Percentiles rank a stretch among this genome's conserved stretches.
phyloP scores from a whole-genome alignment of 2,888 invertebrate species.

The Spicauda simplicius region DNA sequence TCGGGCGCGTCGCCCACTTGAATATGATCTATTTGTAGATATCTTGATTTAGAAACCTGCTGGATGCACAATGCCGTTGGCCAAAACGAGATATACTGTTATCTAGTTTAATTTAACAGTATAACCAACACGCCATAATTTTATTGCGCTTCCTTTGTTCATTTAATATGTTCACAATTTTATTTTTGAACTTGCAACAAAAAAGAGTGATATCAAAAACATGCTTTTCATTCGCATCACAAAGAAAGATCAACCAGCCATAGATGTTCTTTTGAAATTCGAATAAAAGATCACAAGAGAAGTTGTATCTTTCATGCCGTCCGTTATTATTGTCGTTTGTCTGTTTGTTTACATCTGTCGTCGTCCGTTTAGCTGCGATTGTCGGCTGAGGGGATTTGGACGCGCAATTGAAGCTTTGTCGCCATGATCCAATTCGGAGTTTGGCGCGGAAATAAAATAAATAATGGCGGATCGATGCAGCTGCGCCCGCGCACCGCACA shows the following conservation, averaged over 20 bases:
- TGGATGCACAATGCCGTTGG: constrained; percentile 20
- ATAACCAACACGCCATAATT: constrained; percentile 13
- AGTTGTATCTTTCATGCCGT: constrained; percentile 32
- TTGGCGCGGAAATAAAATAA: constrained; percentile 83
- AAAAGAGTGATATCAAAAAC: constrained; percentile 30
- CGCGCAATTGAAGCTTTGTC: constrained; percentile 83
- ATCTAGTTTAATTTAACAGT: constrained; percentile 19
- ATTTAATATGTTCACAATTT: constrained; percentile 5
- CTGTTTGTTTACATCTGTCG: constrained; percentile 81
- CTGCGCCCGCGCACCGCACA: constrained; percentile 69
- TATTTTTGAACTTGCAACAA: constrained; percentile 7
- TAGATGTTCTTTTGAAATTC: constrained; percentile 36
- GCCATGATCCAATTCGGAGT: constrained; percentile 78
- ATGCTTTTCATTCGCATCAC: constrained; percentile 14
- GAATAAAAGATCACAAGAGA: constrained; percentile 37
- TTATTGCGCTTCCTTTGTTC: constrained; percentile 3
- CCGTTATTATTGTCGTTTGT: constrained; percentile 54
- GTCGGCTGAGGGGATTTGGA: constrained; percentile 75
- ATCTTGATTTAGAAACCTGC: constrained; percentile 46
- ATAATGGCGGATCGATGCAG: constrained; percentile 80
- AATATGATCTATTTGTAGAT: constrained; percentile 45
- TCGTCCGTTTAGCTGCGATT: constrained; percentile 72
- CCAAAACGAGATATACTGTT: constrained; percentile 32
- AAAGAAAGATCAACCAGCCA: constrained; percentile 31
- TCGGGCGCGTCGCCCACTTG: constrained; percentile 46